Evolutionary conservation across 2,113 vertebrate species (phyloP), one percentile per base, ranked within the genome.

Genomic region (Geococcyx californianus): DNA sequence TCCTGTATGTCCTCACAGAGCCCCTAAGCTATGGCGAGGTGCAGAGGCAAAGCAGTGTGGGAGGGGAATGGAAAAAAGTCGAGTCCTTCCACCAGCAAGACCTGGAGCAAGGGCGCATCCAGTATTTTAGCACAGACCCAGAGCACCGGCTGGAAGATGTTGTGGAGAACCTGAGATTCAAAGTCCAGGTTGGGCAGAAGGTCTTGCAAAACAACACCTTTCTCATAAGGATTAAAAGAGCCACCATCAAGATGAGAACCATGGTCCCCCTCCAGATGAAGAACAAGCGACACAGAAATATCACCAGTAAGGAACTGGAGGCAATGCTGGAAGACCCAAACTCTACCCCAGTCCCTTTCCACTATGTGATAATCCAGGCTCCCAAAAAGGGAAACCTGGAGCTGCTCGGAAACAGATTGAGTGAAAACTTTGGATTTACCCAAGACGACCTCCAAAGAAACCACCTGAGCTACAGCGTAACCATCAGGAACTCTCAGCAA

Each of bases 331-430:
- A 93, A 78, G 97, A 93, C n/a, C 85, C 94, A 84, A 96, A 79
- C 49, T 76, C 89, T 3, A 76, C 96, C 72, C 95, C 97, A 9
- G 66, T 93, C 66, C 75, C 94, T 56, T 97, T 99, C 84, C 98
- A 87, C 80, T 99, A 98, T 2, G 25, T 98, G 17, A 91, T 99
- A 54, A 69, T 98, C 62, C 98, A 98, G 89, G 97, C 98, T 66
- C 99, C 99, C 77, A 97, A 93, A 80, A 98, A 98, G n/a, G 99
- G 99, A 21, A 98, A 98, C 94, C 97, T 99, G 17, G 97, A 97
- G 84, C 87, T 99, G 21, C 95, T 88, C 1, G 98, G 98, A 70
- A 96, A 64, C 21, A 97, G 98, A 70, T 93, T 99, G 56, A 96
- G 89, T 0, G 98, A 98, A 13, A 98, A 98, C 13, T 98, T 98